Conservation (phyloP, 2,888 invertebrate species). For the Dromius quadrimaculatus region DNA sequence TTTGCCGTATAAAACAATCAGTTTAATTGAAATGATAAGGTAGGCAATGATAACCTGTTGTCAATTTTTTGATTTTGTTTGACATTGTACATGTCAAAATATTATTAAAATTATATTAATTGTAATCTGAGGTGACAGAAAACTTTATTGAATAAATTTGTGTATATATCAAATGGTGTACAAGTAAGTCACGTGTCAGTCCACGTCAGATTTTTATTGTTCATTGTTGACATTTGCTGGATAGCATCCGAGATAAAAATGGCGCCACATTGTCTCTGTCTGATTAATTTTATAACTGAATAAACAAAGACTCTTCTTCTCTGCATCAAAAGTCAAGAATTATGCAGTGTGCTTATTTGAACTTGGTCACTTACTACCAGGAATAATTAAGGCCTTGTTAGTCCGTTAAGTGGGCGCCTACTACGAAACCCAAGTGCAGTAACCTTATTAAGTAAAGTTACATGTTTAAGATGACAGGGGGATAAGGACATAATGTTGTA, state of each 20-base stretch:
- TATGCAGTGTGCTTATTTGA: conserved; percentile 1
- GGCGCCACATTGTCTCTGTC: conserved; percentile 18
- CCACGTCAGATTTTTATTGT: too few relatives aligned
- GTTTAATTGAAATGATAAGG: too few relatives aligned
- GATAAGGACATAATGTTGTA: too few relatives aligned
- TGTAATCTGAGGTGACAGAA: too few relatives aligned
- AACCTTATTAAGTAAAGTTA: conserved; percentile 8
- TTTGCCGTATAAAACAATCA: too few relatives aligned
- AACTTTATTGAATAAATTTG: too few relatives aligned
- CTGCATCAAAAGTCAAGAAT: conserved; percentile 14
- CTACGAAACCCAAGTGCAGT: conserved; percentile 8
- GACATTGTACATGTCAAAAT: too few relatives aligned
- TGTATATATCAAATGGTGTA: too few relatives aligned
- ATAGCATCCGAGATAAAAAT: neutral
- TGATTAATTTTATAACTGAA: conserved; percentile 28
- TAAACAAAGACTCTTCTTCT: conserved; percentile 30
- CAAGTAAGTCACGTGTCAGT: too few relatives aligned
- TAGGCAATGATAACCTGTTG: too few relatives aligned
- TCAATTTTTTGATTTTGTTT: too few relatives aligned
- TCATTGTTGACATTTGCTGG: conserved; percentile 4
- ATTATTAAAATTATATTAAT: too few relatives aligned
- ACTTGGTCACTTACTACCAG: neutral
- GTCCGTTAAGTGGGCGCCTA: neutral
- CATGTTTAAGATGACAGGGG: neutral
- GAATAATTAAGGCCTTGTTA: conserved; percentile 19